phyloP scores from a whole-genome alignment of 2,888 invertebrate species.

The Strigamia transsilvanica region DNA sequence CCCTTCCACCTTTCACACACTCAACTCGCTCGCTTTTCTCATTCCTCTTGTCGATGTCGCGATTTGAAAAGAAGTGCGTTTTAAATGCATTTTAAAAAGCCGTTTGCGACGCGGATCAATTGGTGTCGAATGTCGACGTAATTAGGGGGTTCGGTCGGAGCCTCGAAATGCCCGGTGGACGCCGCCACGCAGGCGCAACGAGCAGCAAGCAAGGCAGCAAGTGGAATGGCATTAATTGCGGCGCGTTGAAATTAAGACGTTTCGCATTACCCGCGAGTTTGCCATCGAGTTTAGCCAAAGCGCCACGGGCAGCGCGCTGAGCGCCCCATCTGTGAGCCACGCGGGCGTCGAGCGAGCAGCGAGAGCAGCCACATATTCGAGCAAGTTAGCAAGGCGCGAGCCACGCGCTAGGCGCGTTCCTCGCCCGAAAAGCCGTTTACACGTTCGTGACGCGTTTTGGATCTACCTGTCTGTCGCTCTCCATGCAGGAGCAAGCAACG shows the following conservation, averaged over 20 bases:
- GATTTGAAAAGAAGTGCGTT: background rate
- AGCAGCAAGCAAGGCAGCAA: conserved; percentile 12
- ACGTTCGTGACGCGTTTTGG: background rate
- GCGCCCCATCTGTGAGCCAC: conserved; percentile 39
- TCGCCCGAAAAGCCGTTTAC: background rate
- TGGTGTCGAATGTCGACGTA: conserved; percentile 20
- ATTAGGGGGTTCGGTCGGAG: conserved; percentile 50
- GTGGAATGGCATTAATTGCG: conserved; percentile 53
- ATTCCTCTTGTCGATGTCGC: background rate
- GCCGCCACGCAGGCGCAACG: conserved; percentile 35
- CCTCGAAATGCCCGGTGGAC: too few species aligned
- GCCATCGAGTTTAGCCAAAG: background rate
- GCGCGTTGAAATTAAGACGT: conserved; percentile 53
- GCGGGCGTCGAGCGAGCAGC: conserved; percentile 22
- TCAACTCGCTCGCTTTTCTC: background rate
- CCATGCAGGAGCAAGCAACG: conserved; percentile 53
- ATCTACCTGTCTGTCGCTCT: background rate
- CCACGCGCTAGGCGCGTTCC: conserved; percentile 29
- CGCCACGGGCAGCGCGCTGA: conserved; percentile 44
- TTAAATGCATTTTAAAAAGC: background rate
- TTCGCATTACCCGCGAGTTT: conserved; percentile 48
- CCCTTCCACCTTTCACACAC: too few species aligned
- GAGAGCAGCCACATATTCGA: conserved; percentile 24
- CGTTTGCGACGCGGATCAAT: background rate
- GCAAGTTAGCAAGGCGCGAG: conserved; percentile 40